Conservation (phyloP, 2,888 invertebrate species). For the Lydus trimaculatus region DNA sequence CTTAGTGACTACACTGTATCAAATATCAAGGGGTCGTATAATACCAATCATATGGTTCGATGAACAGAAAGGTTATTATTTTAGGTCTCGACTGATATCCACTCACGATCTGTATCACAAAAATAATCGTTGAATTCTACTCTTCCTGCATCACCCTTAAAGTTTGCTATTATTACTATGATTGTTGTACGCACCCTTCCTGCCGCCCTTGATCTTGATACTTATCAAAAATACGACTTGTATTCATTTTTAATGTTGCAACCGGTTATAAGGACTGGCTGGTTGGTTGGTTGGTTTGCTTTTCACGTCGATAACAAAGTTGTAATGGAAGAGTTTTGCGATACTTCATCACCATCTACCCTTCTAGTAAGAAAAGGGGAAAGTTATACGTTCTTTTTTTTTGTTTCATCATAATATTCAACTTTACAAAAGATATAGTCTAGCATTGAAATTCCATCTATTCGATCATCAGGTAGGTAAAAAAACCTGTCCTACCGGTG, state of each 20-base stretch:
- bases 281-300: background rate
- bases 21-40: conserved; percentile 41
- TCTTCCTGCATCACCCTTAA: background rate
- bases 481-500: conserved; percentile 4
- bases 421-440: background rate
- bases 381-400: background rate
- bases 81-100: conserved; percentile 49
- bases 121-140: conserved; percentile 43
- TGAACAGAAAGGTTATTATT: conserved; percentile 57
- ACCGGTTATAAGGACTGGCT: background rate
- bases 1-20: conserved; percentile 25
- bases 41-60: conserved; percentile 57
- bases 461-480: background rate
- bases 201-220: conserved; percentile 38
- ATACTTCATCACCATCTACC: background rate
- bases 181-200: background rate
- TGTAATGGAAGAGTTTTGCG: background rate
- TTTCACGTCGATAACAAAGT: background rate
- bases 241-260: conserved; percentile 34
- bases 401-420: background rate
- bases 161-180: background rate
- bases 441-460: background rate
- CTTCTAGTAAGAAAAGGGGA: background rate
- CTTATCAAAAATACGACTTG: conserved; percentile 51
- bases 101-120: conserved; percentile 51